These are phyloP conservation scores for Tapirus terrestris DNA, from an alignment of 2,113 vertebrate genomes.

Conservation along the genomic window DNA sequence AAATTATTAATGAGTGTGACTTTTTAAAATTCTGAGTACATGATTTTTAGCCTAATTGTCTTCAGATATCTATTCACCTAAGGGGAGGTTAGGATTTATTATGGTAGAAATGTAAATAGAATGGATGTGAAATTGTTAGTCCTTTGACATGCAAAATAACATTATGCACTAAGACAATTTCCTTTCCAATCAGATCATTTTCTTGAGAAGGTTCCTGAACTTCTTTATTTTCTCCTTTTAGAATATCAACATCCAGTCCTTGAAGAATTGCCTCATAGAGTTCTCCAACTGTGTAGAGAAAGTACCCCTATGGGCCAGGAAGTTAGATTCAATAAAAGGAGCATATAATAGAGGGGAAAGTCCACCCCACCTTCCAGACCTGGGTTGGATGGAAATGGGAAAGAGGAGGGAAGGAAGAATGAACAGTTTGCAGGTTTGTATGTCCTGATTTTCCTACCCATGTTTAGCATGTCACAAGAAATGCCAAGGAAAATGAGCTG, in stretches of 20 bases:
- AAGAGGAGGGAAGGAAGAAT: not conserved
- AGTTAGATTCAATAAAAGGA: not conserved
- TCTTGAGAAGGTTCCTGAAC: not conserved
- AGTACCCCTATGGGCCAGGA: not conserved
- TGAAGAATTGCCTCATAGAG: not conserved
- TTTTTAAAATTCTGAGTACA: not conserved
- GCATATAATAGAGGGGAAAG: not conserved
- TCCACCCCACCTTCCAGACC: not conserved
- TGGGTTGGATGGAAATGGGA: not conserved
- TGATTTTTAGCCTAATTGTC: constrained; percentile 5
- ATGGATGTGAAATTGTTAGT: not conserved
- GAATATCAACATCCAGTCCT: not conserved
- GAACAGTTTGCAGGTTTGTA: not conserved
- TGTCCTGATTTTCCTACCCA: not conserved
- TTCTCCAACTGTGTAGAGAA: not conserved
- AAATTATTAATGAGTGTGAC: not conserved
- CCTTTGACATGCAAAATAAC: not conserved
- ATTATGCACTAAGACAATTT: not conserved
- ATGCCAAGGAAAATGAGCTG: not conserved
- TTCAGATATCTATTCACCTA: not conserved
- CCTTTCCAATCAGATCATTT: not conserved
- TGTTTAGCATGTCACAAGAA: not conserved
- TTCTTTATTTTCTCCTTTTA: constrained; percentile 12
- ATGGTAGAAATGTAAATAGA: not conserved
- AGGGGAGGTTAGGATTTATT: constrained; percentile 36